These are phyloP conservation scores for Bothrops jararaca DNA, from an alignment of 2,113 vertebrate genomes.

Conservation along the genomic window DNA sequence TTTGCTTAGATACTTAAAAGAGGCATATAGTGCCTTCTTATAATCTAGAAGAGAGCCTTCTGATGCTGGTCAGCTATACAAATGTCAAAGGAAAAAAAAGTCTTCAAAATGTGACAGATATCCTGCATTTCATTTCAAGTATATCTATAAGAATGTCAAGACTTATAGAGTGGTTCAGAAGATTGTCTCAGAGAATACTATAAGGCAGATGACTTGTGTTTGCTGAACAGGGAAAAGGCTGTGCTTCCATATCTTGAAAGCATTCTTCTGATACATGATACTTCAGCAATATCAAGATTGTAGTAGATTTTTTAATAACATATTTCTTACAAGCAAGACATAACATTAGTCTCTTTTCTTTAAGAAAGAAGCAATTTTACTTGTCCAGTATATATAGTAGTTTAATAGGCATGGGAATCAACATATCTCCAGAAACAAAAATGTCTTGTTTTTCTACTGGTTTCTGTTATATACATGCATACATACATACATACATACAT, in stretches of 20 bases:
- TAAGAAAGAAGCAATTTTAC: no score
- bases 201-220: fast-evolving
- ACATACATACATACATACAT: no score
- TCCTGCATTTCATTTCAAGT: background rate
- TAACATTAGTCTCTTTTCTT: no score
- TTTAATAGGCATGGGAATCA: no score
- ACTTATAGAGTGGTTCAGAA: background rate
- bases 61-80: background rate
- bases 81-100: background rate
- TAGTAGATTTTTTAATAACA: background rate
- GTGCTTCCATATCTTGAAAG: background rate
- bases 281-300: background rate
- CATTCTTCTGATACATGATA: background rate
- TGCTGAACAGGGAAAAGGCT: conserved; percentile 3
- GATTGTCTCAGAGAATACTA: background rate
- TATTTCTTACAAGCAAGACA: background rate
- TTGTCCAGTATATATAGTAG: no score
- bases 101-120: background rate
- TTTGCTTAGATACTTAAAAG: background rate
- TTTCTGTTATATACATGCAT: no score
- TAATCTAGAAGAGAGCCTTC: background rate
- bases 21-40: fast-evolving
- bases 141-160: background rate
- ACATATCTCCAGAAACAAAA: no score
- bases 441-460: no score